phyloP scores from a whole-genome alignment of 2,888 invertebrate genomes.

The Lapara coniferarum region DNA sequence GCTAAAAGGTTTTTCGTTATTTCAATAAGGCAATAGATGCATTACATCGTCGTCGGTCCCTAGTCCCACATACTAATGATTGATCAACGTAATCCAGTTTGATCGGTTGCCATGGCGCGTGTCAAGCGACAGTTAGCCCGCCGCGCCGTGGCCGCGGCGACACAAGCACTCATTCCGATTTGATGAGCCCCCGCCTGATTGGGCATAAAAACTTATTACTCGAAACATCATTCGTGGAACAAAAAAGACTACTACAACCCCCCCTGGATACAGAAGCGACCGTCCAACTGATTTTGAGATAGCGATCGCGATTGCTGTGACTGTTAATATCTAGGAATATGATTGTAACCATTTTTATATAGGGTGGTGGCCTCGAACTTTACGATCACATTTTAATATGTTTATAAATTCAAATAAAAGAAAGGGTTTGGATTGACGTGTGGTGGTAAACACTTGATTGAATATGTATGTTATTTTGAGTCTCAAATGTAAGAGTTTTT shows the following conservation, averaged over 20 bases:
- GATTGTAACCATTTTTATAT: not conserved
- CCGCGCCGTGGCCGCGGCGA: slow-evolving; percentile 46
- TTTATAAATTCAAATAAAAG: too few relatives aligned
- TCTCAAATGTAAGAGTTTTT: too few relatives aligned
- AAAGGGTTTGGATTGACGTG: too few relatives aligned
- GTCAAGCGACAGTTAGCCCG: slow-evolving; percentile 54
- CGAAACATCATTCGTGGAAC: slow-evolving; percentile 20
- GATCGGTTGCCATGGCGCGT: slow-evolving; percentile 48
- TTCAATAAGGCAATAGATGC: not conserved
- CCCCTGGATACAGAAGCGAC: slow-evolving; percentile 2
- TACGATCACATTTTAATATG: not conserved
- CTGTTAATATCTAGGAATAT: slow-evolving; percentile 14
- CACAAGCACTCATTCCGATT: slow-evolving; percentile 54
- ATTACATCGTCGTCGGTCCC: not conserved
- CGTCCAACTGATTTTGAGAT: not conserved
- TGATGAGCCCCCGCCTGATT: slow-evolving; percentile 53
- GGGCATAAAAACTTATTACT: slow-evolving; percentile 43
- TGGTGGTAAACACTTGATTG: too few relatives aligned
- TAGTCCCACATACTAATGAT: slow-evolving; percentile 3
- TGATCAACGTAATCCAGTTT: slow-evolving; percentile 24
- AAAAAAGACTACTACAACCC: not conserved
- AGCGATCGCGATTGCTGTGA: slow-evolving; percentile 6
- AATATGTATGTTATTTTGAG: too few relatives aligned
- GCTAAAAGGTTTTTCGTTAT: slow-evolving; percentile 8
- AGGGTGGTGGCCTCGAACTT: not conserved